These are phyloP conservation scores for Xylophagus ater DNA, from an alignment of 2,888 invertebrate genomes.

Conservation along the genomic window DNA sequence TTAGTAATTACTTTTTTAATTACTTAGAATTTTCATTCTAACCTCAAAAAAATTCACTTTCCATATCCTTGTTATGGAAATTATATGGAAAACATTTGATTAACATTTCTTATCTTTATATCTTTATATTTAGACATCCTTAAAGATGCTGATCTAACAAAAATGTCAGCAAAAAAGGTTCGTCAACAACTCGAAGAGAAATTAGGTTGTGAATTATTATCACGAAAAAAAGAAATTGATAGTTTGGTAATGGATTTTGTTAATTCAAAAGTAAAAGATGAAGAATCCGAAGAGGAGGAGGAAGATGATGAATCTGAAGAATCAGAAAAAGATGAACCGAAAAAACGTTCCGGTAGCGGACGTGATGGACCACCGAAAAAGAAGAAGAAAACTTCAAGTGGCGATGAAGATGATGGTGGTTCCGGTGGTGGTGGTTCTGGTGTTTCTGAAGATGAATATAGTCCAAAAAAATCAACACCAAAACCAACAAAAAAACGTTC, in stretches of 20 bases:
- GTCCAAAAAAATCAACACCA: conserved; percentile 41
- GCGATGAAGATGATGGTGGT: conserved; percentile 2
- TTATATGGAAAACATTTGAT: conserved; percentile 7
- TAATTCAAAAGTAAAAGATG: conserved; percentile 37
- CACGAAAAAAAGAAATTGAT: conserved; percentile 78
- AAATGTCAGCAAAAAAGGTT: conserved; percentile 81
- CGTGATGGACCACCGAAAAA: conserved; percentile 15
- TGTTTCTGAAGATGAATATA: conserved; percentile 25
- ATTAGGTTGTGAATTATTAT: conserved; percentile 61
- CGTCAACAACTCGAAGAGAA: conserved; percentile 74
- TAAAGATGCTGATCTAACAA: conserved; percentile 72
- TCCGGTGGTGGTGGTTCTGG: conserved; percentile 35
- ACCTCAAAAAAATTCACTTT: conserved; percentile 39
- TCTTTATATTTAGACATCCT: conserved; percentile 56
- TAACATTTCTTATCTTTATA: conserved; percentile 4
- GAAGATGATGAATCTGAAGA: conserved; percentile 31
- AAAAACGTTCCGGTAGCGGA: not conserved
- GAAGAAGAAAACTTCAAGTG: conserved; percentile 22
- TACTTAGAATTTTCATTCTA: conserved; percentile 26
- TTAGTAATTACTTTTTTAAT: not conserved
- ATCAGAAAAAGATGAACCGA: conserved; percentile 4
- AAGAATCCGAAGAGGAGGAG: conserved; percentile 40
- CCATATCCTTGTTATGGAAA: conserved; percentile 35
- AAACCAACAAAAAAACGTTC: conserved; percentile 32
- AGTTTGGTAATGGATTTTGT: conserved; percentile 72